A percentile compares a stretch with the other conserved stretches of the same genome.
Evolutionary conservation across 2,888 invertebrate species (phyloP).

Genomic region (Trachelus troglodyta): DNA sequence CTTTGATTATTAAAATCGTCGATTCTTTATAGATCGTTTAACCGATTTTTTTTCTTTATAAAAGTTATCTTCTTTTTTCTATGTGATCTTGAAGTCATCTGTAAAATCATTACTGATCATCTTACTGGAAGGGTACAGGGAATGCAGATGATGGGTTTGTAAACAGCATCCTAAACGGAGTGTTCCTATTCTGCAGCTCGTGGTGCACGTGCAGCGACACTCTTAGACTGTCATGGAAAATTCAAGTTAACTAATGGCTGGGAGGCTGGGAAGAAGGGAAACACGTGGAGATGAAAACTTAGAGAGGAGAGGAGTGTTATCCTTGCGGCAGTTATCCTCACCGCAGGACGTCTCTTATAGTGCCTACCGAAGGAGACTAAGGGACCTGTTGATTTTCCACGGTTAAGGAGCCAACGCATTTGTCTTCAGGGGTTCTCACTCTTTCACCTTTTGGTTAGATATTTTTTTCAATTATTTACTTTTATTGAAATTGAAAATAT

Average conservation of each 20-base stretch:
- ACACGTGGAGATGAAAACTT: conserved; percentile 14
- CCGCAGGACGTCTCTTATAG: conserved; percentile 29
- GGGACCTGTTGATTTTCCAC: conserved; percentile 35
- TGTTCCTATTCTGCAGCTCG: background rate
- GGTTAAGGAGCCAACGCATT: conserved; percentile 23
- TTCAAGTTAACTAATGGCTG: background rate
- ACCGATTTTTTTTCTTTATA: too few relatives aligned
- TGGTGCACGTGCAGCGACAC: background rate
- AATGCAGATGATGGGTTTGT: background rate
- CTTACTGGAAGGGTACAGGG: background rate
- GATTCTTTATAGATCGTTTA: background rate
- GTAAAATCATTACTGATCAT: background rate
- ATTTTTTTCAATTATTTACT: background rate
- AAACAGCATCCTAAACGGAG: background rate
- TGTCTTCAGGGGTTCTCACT: background rate
- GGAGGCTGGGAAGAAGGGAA: conserved; percentile 8
- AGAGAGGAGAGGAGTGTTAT: background rate
- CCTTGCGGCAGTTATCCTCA: conserved; percentile 30
- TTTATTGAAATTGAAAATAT: background rate
- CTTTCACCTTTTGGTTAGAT: background rate
- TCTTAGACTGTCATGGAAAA: background rate
- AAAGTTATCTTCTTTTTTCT: too few relatives aligned
- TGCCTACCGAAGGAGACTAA: conserved; percentile 17
- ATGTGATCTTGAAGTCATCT: background rate
- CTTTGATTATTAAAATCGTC: background rate